Conservation (phyloP, 2,797 vertebrate species). For the Mus spretus region DNA sequence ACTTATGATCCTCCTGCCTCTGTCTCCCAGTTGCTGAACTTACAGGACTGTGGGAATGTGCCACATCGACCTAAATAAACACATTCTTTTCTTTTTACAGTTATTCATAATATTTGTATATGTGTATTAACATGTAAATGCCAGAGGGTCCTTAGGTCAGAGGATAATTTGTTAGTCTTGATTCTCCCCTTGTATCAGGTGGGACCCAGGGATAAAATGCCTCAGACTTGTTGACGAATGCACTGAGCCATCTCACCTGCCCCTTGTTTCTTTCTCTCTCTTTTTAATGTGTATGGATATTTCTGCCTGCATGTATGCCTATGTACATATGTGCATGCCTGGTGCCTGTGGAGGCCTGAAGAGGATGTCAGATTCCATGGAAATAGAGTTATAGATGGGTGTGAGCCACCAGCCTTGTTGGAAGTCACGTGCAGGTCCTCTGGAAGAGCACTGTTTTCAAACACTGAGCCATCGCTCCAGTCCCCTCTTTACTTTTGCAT, state of each 20-base stretch:
- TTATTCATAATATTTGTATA: neutral
- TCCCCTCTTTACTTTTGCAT: neutral
- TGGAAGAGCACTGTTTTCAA: neutral
- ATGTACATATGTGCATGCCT: neutral
- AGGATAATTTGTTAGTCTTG: neutral
- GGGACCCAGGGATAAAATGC: neutral
- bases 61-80: neutral
- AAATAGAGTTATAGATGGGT: neutral
- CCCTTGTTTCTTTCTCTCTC: neutral
- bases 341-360: neutral
- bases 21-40: neutral
- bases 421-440: no score
- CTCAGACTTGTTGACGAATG: no score
- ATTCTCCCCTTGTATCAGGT: neutral
- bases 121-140: neutral
- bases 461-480: neutral
- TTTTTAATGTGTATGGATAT: neutral
- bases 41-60: neutral
- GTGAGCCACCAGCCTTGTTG: neutral
- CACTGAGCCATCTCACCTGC: neutral
- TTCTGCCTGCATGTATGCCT: neutral
- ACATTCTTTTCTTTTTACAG: neutral
- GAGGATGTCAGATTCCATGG: neutral
- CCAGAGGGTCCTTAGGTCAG: neutral
- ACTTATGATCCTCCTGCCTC: neutral